Evolutionary conservation across 2,888 invertebrate genomes (phyloP).

Genomic region (Uropetala carovei): DNA sequence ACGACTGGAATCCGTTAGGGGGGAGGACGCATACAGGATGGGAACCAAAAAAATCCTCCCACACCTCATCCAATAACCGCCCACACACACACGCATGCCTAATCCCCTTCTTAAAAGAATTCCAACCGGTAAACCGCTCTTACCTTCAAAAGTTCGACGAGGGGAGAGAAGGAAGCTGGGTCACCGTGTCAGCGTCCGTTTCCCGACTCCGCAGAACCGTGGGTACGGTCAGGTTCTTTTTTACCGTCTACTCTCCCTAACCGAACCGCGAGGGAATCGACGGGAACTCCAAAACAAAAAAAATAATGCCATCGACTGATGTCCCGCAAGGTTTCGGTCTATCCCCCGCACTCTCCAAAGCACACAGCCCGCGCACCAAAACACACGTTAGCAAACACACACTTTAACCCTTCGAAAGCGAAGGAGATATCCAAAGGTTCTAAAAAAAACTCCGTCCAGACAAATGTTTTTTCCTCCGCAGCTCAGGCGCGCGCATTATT

Average conservation of each 20-base stretch:
- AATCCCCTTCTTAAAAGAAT: not conserved
- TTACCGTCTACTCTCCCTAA: not conserved
- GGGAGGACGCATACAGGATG: conserved; percentile 63
- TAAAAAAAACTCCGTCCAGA: not conserved
- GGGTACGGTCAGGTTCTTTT: not conserved
- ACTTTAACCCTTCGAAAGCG: too few species aligned
- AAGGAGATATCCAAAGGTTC: not conserved
- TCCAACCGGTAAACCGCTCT: not conserved
- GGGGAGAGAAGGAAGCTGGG: conserved; percentile 12
- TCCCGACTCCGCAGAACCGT: not conserved
- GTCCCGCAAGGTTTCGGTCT: not conserved
- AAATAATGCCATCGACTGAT: not conserved
- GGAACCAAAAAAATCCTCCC: not conserved
- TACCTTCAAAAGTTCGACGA: conserved; percentile 2
- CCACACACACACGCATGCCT: not conserved
- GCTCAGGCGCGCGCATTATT: not conserved
- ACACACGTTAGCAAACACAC: too few species aligned
- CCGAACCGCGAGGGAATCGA: not conserved
- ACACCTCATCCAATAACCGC: not conserved
- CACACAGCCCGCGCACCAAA: not conserved
- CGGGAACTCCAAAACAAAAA: not conserved
- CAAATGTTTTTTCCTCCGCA: not conserved
- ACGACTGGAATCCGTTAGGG: conserved; percentile 65
- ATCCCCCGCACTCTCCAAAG: not conserved
- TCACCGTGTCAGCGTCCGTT: conserved; percentile 21